Conservation (phyloP, 2,113 vertebrate species). For the Callipepla californica region DNA sequence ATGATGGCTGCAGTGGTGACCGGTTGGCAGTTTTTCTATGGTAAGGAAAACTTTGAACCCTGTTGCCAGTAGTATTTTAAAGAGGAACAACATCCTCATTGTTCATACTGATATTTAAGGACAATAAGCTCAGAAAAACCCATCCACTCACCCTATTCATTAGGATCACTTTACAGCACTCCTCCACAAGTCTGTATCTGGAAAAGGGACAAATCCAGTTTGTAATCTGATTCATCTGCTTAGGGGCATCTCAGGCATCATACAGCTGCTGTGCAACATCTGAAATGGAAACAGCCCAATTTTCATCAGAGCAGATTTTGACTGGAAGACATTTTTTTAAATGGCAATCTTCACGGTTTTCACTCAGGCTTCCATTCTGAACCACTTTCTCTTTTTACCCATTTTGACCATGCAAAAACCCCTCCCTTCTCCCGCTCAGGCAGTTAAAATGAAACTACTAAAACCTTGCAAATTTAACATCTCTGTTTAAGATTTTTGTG, state of each 20-base stretch:
- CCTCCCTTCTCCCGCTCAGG: neutral
- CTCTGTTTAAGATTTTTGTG: neutral
- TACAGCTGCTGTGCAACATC: neutral
- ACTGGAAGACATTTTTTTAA: neutral
- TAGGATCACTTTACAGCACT: neutral
- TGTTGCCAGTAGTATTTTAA: neutral
- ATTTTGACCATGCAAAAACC: neutral
- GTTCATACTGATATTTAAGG: neutral
- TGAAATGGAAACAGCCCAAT: neutral
- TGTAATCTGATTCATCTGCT: neutral
- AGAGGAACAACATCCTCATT: neutral
- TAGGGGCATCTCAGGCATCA: neutral
- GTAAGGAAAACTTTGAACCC: neutral
- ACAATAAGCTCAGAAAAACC: neutral
- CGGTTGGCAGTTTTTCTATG: neutral
- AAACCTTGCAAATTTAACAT: fast-evolving
- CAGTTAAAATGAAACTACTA: neutral
- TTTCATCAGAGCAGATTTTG: neutral
- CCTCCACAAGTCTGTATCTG: neutral
- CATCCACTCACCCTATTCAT: neutral
- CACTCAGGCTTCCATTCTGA: neutral
- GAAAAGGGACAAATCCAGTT: neutral
- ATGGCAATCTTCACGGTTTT: neutral
- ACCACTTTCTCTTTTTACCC: neutral
- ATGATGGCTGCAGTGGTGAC: neutral